phyloP scores from a whole-genome alignment of 2,113 vertebrate genomes.

The Platichthys stellatus region DNA sequence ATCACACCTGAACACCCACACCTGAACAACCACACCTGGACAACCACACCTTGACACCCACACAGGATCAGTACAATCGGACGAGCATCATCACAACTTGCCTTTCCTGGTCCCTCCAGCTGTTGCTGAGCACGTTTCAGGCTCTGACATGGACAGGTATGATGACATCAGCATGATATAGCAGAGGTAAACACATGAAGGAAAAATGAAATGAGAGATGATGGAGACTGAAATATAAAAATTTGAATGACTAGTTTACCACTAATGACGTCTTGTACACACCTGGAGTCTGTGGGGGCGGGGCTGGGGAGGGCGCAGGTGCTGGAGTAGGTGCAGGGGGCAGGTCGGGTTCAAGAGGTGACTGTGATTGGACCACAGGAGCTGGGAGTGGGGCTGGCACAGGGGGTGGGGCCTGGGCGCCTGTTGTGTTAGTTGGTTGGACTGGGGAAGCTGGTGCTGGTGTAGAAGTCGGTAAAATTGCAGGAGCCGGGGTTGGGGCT shows the following conservation, averaged over 20 bases:
- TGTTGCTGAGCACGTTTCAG: slow-evolving; percentile 63
- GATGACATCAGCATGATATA: slow-evolving; percentile 28
- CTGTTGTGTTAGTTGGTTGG: not conserved
- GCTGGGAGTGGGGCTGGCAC: not conserved
- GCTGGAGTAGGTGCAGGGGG: slow-evolving; percentile 1
- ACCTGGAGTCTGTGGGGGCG: slow-evolving; percentile 70
- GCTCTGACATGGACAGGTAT: slow-evolving; percentile 53
- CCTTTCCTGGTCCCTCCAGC: slow-evolving; percentile 77
- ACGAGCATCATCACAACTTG: slow-evolving; percentile 31
- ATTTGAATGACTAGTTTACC: not conserved
- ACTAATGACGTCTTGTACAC: slow-evolving; percentile 37
- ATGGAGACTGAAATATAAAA: not conserved
- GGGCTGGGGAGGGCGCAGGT: slow-evolving; percentile 32
- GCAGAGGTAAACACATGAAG: slow-evolving; percentile 28
- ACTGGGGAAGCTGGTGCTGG: not conserved
- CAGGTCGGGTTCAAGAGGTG: not conserved
- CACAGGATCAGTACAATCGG: not conserved
- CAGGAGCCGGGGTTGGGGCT: not conserved
- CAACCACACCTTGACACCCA: no score
- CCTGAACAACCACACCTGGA: slow-evolving; percentile 1
- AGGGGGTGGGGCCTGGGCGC: no score
- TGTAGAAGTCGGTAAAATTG: not conserved
- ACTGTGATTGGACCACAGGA: slow-evolving; percentile 18
- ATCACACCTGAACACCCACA: not conserved
- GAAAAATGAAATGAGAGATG: slow-evolving; percentile 10